These are phyloP conservation scores for Onychomys leucogaster DNA, from an alignment of 2,797 vertebrate species.

Conservation along the genomic window DNA sequence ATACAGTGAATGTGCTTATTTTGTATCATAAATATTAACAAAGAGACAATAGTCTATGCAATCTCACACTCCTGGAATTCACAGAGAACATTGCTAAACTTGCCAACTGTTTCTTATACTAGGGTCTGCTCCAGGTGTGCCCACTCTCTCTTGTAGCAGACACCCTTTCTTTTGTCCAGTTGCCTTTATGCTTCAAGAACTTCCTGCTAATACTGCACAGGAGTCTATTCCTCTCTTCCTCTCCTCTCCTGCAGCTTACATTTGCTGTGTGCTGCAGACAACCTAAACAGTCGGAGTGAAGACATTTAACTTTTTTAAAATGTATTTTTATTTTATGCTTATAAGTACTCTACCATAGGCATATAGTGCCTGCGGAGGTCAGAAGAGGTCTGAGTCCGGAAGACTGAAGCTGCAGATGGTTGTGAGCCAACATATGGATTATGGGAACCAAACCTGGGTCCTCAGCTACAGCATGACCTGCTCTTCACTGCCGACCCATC, in stretches of 20 bases:
- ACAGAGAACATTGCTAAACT: neutral
- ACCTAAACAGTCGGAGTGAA: neutral
- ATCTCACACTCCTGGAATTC: neutral
- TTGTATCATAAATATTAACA: constrained; percentile 38
- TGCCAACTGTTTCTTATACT: neutral
- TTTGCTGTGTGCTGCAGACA: neutral
- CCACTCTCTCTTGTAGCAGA: neutral
- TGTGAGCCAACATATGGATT: neutral
- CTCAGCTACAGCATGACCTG: neutral
- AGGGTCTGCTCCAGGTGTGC: neutral
- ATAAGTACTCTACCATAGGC: neutral
- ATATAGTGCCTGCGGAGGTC: neutral
- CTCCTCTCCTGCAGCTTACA: neutral
- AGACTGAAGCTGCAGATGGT: neutral
- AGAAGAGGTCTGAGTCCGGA: neutral
- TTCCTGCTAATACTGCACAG: neutral
- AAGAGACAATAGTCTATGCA: neutral
- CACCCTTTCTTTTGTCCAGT: neutral
- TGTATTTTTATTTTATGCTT: neutral
- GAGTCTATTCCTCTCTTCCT: neutral
- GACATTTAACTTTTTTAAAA: neutral
- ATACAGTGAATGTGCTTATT: neutral
- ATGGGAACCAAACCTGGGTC: no score
- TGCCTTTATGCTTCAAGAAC: neutral
- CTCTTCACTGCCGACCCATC: neutral